Conservation (phyloP, 2,797 vertebrate genomes). For the Chelon auratus region DNA sequence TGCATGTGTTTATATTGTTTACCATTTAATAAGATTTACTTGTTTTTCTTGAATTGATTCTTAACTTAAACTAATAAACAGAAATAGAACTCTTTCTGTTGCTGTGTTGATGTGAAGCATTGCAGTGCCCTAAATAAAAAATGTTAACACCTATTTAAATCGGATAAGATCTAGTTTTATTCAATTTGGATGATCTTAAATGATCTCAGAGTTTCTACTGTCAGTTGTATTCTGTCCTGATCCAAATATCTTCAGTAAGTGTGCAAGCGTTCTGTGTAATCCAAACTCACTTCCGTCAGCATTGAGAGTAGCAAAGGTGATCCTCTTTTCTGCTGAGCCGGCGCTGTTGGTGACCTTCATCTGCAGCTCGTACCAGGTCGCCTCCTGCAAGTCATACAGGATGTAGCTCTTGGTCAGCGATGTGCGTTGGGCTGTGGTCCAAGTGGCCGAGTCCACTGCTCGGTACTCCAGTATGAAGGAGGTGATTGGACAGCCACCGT, state of each 20-base stretch:
- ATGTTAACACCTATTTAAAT: too few species aligned
- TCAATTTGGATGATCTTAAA: too few species aligned
- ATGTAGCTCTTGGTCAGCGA: slow-evolving; percentile 96
- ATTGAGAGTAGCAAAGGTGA: slow-evolving; percentile 95
- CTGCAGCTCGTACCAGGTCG: slow-evolving; percentile 97
- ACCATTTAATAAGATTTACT: background rate
- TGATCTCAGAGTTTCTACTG: too few species aligned
- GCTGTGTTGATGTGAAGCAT: too few species aligned
- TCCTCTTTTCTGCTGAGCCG: slow-evolving; percentile 95
- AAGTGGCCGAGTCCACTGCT: slow-evolving; percentile 91
- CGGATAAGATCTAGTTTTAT: too few species aligned
- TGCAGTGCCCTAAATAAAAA: too few species aligned
- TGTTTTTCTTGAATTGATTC: too few species aligned
- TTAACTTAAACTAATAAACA: too few species aligned
- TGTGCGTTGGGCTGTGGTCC: slow-evolving; percentile 95
- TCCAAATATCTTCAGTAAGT: slow-evolving; percentile 9
- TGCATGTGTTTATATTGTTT: background rate
- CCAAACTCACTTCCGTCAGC: slow-evolving; percentile 94
- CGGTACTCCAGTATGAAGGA: slow-evolving; percentile 96
- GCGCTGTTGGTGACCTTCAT: slow-evolving; percentile 98
- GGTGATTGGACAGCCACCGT: slow-evolving; percentile 97
- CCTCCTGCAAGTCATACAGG: slow-evolving; percentile 95
- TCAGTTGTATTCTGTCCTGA: slow-evolving; percentile 2
- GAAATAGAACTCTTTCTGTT: too few species aligned
- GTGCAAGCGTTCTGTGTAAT: slow-evolving; percentile 26